Conservation (phyloP, 92 coral and sea anemone genomes). For the Desmophyllum pertusum region DNA sequence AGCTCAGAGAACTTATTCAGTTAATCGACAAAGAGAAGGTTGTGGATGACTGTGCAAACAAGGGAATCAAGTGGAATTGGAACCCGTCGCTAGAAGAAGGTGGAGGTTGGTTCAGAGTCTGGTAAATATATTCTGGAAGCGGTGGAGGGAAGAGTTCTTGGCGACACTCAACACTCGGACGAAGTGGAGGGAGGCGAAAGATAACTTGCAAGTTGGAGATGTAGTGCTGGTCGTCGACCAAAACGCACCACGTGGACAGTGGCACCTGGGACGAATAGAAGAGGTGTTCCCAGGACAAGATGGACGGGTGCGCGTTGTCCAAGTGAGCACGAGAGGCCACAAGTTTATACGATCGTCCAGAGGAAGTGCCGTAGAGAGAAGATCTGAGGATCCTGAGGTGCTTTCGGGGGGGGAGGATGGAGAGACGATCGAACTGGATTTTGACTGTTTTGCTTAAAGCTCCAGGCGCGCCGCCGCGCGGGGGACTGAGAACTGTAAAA, state of each 20-base stretch:
- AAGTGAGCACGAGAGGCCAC: slow-evolving; percentile 30
- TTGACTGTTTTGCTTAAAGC: slow-evolving; percentile 4
- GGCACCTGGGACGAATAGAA: slow-evolving; percentile 37
- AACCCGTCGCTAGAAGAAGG: slow-evolving; percentile 16
- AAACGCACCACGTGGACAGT: slow-evolving; percentile 25
- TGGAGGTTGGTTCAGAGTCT: slow-evolving; percentile 38
- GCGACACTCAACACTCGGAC: slow-evolving; percentile 22
- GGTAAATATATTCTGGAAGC: slow-evolving; percentile 38
- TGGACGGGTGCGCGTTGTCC: slow-evolving; percentile 25
- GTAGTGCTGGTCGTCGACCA: slow-evolving; percentile 39
- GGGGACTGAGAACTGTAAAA: no score
- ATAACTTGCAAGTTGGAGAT: slow-evolving; percentile 29
- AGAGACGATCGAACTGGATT: neutral
- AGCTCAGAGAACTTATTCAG: neutral
- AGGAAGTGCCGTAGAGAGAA: neutral
- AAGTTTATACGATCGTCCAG: slow-evolving; percentile 6
- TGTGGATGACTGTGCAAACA: slow-evolving; percentile 9
- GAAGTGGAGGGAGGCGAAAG: slow-evolving; percentile 31
- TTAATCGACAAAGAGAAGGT: neutral
- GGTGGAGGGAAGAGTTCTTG: slow-evolving; percentile 24
- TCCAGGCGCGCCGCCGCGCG: no score
- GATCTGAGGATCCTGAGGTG: neutral
- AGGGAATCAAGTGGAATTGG: slow-evolving; percentile 45
- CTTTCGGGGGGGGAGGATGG: slow-evolving; percentile 33
- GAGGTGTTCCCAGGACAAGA: slow-evolving; percentile 41